Percentiles rank a stretch among this genome's conserved stretches.
These are phyloP conservation scores for Hystrix brachyura DNA, from an alignment of 2,113 vertebrate genomes.

Conservation along the genomic window DNA sequence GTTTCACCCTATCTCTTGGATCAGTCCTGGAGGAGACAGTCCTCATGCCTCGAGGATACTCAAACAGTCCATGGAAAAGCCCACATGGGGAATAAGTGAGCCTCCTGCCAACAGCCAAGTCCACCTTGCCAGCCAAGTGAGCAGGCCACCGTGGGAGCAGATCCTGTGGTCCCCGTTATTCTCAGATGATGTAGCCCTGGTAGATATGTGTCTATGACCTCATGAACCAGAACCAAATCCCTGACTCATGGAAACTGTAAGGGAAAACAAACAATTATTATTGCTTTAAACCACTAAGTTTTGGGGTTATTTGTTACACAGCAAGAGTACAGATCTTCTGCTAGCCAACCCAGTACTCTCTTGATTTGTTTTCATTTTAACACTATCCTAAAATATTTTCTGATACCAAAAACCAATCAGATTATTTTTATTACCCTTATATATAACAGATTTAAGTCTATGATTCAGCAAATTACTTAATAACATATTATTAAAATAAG, in stretches of 20 bases:
- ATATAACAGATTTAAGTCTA: neutral
- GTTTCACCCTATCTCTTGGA: neutral
- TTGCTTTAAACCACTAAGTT: neutral
- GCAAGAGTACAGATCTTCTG: neutral
- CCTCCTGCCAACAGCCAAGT: neutral
- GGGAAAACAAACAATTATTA: neutral
- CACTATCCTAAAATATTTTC: neutral
- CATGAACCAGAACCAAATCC: neutral
- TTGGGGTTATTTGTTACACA: neutral
- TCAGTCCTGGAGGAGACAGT: neutral
- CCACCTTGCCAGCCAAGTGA: neutral
- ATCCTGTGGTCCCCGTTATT: neutral
- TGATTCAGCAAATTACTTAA: neutral
- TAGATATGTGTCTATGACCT: accelerated
- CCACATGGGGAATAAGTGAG: neutral
- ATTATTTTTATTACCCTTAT: conserved; percentile 34
- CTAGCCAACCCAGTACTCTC: neutral
- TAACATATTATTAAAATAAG: conserved; percentile 14
- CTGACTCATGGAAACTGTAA: neutral
- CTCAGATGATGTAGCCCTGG: neutral
- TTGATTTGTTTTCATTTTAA: conserved; percentile 34
- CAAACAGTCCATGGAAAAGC: neutral
- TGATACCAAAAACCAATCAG: neutral
- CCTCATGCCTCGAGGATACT: neutral
- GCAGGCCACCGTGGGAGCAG: neutral